Evolutionary conservation across 2,113 vertebrate species (phyloP).

Genomic region (Fulica atra): DNA sequence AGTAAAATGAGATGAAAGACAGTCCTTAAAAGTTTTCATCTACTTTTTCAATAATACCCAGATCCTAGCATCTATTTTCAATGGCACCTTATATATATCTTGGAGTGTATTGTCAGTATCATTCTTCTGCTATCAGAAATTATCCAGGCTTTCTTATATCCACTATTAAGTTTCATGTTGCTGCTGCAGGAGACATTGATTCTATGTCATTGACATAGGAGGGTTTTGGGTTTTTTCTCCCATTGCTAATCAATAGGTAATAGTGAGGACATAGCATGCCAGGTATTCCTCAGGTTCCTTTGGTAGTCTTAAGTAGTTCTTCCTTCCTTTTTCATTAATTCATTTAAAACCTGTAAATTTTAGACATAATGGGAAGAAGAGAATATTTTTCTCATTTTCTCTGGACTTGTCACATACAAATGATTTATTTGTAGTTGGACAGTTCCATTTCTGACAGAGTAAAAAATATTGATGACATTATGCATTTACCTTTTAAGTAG

Average conservation of each 20-base stretch:
- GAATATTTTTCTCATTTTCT: not conserved
- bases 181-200: not conserved
- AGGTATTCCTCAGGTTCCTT: not conserved
- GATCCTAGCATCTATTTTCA: not conserved
- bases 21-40: not conserved
- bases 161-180: not conserved
- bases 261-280: not conserved
- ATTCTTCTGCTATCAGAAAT: not conserved
- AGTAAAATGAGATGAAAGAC: not conserved
- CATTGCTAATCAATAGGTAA: not conserved
- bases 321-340: not conserved
- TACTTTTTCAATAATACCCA: not conserved
- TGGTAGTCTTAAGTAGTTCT: not conserved
- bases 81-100: not conserved
- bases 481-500: not conserved
- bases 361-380: not conserved
- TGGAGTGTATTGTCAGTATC: not conserved
- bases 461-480: not conserved
- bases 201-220: not conserved
- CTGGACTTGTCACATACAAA: not conserved
- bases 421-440: conserved; percentile 14
- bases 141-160: not conserved
- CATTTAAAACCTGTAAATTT: conserved; percentile 14
- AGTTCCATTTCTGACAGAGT: not conserved
- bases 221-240: not conserved